Base-by-base conservation (phyloP, 2,113 vertebrate species). In the Murina feae region DNA sequence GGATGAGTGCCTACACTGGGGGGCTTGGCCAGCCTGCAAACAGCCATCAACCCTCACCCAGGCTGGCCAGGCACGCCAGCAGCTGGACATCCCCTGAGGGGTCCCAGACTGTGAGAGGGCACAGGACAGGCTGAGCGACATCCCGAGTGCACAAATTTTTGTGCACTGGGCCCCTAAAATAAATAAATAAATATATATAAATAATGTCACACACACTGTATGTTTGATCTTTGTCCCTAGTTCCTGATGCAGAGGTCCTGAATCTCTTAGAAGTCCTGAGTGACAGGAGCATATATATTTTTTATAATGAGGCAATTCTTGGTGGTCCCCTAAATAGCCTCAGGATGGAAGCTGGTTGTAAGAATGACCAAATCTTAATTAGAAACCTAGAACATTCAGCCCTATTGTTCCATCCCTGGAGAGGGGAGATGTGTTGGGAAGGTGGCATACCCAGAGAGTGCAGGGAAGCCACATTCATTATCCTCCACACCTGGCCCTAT, bases 391-490 rank as follows among this genome's bases (percentile, higher is more conserved):
- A 53, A 55, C 44, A 37, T n/a, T n/a, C 30, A 63, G 17, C 3
- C 9, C 1, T 0, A 53, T 1, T 75, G 8, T 2, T 2, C 4
- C 1, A 39, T 11, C 76, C 37, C 20, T 23, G 39, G 2, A 9
- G 12, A 75, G 10, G 8, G 5, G 10, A 88, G 17, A 65, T 44
- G 16, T 2, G 6, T 1, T 81, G 32, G 17, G 9, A 69, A 35
- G 3, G 3, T 13, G 17, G 1, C 23, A 6, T 2, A 58, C 28
- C 1, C 0, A 32, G 12, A 39, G 20, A 76, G 5, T 2, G 9
- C 3, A 17, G 12, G 28, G 47, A 49, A n/a, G 3, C 5, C 9
- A 49, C 37, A 44, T 44, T 23, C 1, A 16, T 9, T 18, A 53
- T 14, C 0, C 3, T 20, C 12, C 9, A 60, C 23, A 28, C 21